These are phyloP conservation scores for Acanthosepion lycidas DNA, from an alignment of 2,888 invertebrate genomes.

Conservation along the genomic window DNA sequence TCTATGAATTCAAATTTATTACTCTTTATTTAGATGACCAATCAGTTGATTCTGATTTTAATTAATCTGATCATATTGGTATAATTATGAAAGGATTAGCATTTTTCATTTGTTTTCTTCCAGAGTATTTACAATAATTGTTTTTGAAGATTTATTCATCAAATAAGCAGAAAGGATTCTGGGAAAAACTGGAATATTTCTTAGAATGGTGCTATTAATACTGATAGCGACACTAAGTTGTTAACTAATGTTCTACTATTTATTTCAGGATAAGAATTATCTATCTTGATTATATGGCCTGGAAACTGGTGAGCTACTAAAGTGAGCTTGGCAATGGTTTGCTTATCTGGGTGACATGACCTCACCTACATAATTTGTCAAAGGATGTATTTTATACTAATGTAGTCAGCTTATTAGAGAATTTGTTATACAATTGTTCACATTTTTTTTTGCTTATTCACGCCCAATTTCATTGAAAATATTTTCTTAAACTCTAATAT, in stretches of 20 bases:
- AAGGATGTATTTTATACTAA: not conserved
- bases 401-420: not conserved
- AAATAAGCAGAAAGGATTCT: no score
- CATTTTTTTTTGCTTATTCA: not conserved
- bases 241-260: not conserved
- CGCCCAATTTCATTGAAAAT: not conserved
- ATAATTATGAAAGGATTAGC: no score
- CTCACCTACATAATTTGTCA: not conserved
- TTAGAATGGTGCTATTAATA: not conserved
- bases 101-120: no score
- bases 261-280: no score
- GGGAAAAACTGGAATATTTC: not conserved
- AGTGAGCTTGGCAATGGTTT: not conserved
- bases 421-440: not conserved
- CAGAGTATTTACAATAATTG: no score
- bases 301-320: not conserved
- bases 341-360: conserved; percentile 9
- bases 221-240: not conserved
- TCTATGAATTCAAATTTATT: no score
- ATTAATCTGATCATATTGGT: no score
- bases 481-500: not conserved
- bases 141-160: no score
- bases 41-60: no score
- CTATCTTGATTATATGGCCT: no score
- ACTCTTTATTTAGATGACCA: no score